phyloP scores from a whole-genome alignment of 2,797 vertebrate genomes.

The Peromyscus aztecus region DNA sequence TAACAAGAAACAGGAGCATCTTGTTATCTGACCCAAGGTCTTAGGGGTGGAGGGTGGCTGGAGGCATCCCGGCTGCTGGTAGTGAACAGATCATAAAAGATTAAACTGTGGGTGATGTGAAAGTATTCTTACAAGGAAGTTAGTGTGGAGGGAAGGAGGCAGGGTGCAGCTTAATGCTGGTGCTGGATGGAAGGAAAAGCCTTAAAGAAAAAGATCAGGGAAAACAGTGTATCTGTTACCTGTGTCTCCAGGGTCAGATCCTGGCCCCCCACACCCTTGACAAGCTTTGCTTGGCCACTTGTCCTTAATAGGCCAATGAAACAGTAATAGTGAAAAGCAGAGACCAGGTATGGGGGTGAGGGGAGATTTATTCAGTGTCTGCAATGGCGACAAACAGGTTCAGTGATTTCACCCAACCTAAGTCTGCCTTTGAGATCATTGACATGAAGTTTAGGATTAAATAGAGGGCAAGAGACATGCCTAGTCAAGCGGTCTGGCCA shows the following conservation, averaged over 20 bases:
- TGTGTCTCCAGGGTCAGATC: background rate
- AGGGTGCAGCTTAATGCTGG: fast-evolving
- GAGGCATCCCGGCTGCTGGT: background rate
- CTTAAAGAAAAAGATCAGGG: background rate
- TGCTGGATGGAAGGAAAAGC: background rate
- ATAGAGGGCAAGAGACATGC: background rate
- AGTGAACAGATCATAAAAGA: background rate
- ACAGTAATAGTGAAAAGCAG: background rate
- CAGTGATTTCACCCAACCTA: background rate
- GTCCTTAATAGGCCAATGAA: background rate
- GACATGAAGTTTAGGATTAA: background rate
- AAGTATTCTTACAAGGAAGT: background rate
- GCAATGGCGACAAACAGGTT: background rate
- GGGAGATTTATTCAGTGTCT: background rate
- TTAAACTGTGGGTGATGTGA: background rate
- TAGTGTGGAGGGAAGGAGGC: background rate
- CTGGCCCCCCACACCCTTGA: background rate
- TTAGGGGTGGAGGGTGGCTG: background rate
- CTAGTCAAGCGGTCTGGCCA: background rate
- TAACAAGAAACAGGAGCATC: background rate
- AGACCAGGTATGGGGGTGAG: background rate
- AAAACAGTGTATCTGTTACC: background rate
- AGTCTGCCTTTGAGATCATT: background rate
- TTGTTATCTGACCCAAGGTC: fast-evolving
- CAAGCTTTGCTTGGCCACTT: background rate